Conservation (phyloP, 1,140 invertebrate genomes). For the Drosophila nasuta region DNA sequence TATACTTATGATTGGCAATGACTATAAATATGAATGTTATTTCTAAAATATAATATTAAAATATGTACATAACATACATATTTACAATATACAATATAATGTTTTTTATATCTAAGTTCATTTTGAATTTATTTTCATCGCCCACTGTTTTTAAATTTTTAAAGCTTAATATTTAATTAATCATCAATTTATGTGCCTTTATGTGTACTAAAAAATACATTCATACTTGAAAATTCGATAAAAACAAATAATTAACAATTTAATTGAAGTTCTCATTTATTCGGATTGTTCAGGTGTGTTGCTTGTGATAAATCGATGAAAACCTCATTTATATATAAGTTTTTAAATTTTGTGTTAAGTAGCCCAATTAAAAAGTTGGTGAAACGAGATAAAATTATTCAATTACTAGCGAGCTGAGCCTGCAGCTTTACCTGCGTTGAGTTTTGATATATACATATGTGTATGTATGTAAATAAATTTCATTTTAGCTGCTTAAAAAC, state of each 20-base stretch:
- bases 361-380: too few relatives aligned
- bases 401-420: too few relatives aligned
- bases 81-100: conserved; percentile 8
- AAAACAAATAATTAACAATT: background rate
- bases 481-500: too few relatives aligned
- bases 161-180: background rate
- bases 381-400: too few relatives aligned
- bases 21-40: conserved; percentile 40
- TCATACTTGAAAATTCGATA: background rate
- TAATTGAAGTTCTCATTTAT: background rate
- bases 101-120: conserved; percentile 10
- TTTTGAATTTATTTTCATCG: conserved; percentile 4
- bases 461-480: too few relatives aligned
- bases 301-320: too few relatives aligned
- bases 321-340: too few relatives aligned
- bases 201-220: background rate
- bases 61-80: conserved; percentile 23
- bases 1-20: conserved; percentile 63
- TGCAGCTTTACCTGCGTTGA: too few relatives aligned
- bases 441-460: too few relatives aligned
- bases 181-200: background rate
- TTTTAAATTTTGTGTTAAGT: too few relatives aligned
- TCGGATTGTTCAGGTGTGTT: too few relatives aligned
- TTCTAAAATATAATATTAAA: conserved; percentile 28
- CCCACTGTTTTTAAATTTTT: background rate